phyloP scores from a whole-genome alignment of 2,113 vertebrate species.

The Callipepla californica region DNA sequence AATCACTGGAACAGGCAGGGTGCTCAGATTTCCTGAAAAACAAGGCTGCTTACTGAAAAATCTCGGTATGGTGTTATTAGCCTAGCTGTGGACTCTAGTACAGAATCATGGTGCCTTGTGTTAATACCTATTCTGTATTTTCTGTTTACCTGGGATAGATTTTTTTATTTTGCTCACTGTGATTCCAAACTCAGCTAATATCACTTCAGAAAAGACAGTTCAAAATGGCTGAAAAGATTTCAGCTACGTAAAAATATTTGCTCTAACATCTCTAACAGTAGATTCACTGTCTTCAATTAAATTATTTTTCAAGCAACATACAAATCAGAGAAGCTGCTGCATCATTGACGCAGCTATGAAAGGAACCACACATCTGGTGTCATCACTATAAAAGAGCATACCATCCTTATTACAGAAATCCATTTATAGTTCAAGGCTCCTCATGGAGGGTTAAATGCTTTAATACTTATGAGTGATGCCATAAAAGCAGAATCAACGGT shows the following conservation, averaged over 20 bases:
- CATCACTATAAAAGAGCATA: conserved; percentile 22
- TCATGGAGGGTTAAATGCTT: conserved; percentile 61
- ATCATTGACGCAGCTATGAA: conserved; percentile 17
- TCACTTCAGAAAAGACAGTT: neutral
- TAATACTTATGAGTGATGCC: conserved; percentile 55
- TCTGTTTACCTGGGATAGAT: neutral
- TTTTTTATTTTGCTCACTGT: neutral
- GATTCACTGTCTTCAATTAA: neutral
- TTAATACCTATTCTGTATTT: neutral
- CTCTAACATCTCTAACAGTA: neutral
- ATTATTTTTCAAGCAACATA: neutral
- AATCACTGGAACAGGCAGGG: neutral
- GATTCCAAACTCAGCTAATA: neutral
- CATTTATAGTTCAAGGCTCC: conserved; percentile 65
- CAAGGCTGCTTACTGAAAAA: neutral
- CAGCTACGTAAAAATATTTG: neutral
- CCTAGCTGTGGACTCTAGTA: neutral
- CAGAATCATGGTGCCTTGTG: neutral
- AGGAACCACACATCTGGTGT: conserved; percentile 36
- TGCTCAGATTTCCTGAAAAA: neutral
- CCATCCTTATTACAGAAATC: conserved; percentile 36
- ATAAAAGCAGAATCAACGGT: conserved; percentile 47
- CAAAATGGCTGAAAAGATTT: neutral
- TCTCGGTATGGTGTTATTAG: neutral
- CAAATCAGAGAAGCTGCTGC: neutral